These are phyloP conservation scores for Caerostris extrusa DNA, from an alignment of 1,140 invertebrate genomes.

Conservation along the genomic window DNA sequence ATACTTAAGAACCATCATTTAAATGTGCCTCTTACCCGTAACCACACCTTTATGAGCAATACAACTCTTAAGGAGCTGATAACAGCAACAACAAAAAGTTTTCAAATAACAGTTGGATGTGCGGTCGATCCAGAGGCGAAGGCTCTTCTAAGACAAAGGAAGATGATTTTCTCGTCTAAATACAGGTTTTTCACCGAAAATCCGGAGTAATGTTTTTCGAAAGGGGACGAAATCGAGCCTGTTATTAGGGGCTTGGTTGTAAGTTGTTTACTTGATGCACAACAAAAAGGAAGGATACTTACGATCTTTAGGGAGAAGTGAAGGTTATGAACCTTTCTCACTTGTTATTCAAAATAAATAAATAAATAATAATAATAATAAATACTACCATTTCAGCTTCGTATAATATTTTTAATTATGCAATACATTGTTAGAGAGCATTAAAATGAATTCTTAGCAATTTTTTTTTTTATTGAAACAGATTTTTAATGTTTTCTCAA, in stretches of 20 bases:
- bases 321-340: not conserved
- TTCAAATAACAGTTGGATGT: not conserved
- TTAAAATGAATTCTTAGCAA: too few relatives aligned
- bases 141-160: not conserved
- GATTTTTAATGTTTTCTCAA: too few relatives aligned
- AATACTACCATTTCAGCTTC: too few relatives aligned
- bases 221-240: not conserved
- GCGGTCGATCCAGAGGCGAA: not conserved
- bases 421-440: too few relatives aligned
- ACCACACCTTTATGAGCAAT: not conserved
- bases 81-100: not conserved
- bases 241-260: conserved; percentile 2
- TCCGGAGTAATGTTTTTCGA: not conserved
- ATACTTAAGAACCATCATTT: conserved; percentile 7
- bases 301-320: not conserved
- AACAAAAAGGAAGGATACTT: not conserved
- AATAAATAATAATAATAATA: too few relatives aligned
- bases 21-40: not conserved
- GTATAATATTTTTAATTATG: too few relatives aligned
- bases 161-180: not conserved
- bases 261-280: not conserved
- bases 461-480: too few relatives aligned
- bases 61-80: not conserved
- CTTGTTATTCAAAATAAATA: too few relatives aligned
- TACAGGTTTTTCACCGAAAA: not conserved